These are phyloP conservation scores for Cliona cf. orientalis DNA, from an alignment of 37 sponge, comb jelly and placozoan genomes.

Conservation along the genomic window DNA sequence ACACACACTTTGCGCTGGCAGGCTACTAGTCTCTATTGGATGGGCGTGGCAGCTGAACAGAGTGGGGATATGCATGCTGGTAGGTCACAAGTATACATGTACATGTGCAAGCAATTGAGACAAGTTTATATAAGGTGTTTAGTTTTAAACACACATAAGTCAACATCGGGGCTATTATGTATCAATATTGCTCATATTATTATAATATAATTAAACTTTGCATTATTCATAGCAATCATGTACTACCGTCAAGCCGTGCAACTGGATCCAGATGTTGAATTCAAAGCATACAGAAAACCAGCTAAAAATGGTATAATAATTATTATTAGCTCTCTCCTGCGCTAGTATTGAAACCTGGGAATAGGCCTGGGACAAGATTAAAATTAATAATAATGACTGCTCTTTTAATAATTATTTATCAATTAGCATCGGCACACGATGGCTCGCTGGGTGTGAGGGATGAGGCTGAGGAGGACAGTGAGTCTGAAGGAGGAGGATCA, in stretches of 20 bases:
- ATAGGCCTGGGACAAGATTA: no score
- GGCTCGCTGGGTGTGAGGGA: no score
- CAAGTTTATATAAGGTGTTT: not conserved
- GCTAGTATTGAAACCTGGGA: not conserved
- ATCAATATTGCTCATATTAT: no score
- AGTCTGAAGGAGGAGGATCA: no score
- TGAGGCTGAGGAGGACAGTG: not conserved
- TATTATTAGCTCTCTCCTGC: not conserved
- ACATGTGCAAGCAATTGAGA: not conserved
- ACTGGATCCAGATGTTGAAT: constrained; percentile 82
- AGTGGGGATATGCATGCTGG: constrained; percentile 64
- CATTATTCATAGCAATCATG: constrained; percentile 74
- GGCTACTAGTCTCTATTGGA: constrained; percentile 74
- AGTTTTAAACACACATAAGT: no score
- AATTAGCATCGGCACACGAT: no score
- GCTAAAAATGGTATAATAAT: not conserved
- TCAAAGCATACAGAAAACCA: not conserved
- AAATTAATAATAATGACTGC: no score
- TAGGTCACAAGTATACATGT: no score
- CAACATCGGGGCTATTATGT: no score
- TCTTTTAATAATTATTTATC: no score
- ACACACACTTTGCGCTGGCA: constrained; percentile 1
- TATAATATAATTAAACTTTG: no score
- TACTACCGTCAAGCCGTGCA: constrained; percentile 83
- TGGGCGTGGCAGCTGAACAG: constrained; percentile 74